Evolutionary conservation across 2,888 invertebrate species (phyloP), one percentile per base, ranked within the genome.

Genomic region (Dryococelus australis): DNA sequence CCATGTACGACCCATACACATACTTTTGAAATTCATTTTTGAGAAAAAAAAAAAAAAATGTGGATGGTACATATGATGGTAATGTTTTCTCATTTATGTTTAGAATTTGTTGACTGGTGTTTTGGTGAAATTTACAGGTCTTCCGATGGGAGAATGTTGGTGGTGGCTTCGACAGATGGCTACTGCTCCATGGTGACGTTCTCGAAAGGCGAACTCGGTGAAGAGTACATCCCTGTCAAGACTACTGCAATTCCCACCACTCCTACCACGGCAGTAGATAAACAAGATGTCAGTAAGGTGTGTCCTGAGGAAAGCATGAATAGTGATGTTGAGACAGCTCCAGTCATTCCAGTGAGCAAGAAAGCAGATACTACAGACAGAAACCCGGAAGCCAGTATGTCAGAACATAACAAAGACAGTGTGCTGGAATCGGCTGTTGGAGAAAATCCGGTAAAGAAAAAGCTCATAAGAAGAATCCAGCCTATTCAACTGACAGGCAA

Each of bases 111-210:
- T 65, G 10, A n/a, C n/a, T 10, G 20, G 8, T 65, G n/a, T 65
- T 12, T 65, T 16, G n/a, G 65, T 65, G n/a, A 65, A 16, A 24
- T n/a, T 90, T 90, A 3, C 87, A 95, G 95, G 95, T 97, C 98
- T 0, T 92, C 93, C 20, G 96, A 98, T 93, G 98, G 98, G 0
- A 93, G 93, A 88, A 92, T 96, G 87, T 92, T 98, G 87, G 94
- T 97, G 10, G 95, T 96, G 0, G 97, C 97, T 5, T 98, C 98
- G 24, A 97, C 97, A 0, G 98, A 98, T 93, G 98, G 98, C 1
- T 98, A 96, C 92, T 97, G 97, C 92, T 96, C 98, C 0, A 93
- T 98, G 86, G 94, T 98, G 35, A 95, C 95, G n/a, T 97, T 98
- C 92, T 94, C 94, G 53, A 92, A 94, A 12, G 94, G 94, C 24